Base-by-base conservation (phyloP, 2,888 invertebrate species). In the Sphecodes monilicornis region DNA sequence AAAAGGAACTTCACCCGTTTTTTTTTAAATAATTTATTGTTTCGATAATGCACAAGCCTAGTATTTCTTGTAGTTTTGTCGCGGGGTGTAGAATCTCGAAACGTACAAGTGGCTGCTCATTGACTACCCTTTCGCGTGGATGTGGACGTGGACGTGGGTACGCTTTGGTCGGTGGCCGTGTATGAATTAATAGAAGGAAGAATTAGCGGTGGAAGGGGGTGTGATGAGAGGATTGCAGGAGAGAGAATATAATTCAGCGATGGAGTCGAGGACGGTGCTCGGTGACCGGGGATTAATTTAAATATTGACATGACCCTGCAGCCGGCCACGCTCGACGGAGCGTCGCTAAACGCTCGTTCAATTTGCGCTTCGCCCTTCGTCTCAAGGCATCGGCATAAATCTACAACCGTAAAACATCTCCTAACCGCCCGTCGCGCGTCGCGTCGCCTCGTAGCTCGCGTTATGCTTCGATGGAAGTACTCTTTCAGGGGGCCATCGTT, bases 241-340 rank as follows among this genome's bases (percentile, higher is more conserved):
- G 70, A 69, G 76, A 78, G 84, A 82, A 79, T 84, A 88, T 89
- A 89, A 89, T 88, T 89, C 78, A 85, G 76, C 83, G 90, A 82
- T 86, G 85, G 80, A 84, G 70, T 39, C 83, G 88, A 46, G 84
- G 86, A 88, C 87, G 64, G 86, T 84, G 84, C 85, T n/a, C 84
- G 79, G 79, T 78, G 74, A 83, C 80, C 85, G 85, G 88, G 89
- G 90, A 92, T 92, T 91, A 92, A 92, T 92, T 92, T 91, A 91
- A 92, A 92, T 92, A 92, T 92, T 92, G 92, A 92, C 92, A 91
- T 86, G 90, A 91, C 91, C 91, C 89, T 90, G 88, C 81, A 88
- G 88, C 86, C 89, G 89, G 88, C 87, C 87, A 87, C 88, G 91
- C 89, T 91, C 90, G 90, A 39, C 89, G 90, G 83, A 90, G 91